Evolutionary conservation across 2,888 invertebrate species (phyloP).

Genomic region (Parnassius mnemosyne): DNA sequence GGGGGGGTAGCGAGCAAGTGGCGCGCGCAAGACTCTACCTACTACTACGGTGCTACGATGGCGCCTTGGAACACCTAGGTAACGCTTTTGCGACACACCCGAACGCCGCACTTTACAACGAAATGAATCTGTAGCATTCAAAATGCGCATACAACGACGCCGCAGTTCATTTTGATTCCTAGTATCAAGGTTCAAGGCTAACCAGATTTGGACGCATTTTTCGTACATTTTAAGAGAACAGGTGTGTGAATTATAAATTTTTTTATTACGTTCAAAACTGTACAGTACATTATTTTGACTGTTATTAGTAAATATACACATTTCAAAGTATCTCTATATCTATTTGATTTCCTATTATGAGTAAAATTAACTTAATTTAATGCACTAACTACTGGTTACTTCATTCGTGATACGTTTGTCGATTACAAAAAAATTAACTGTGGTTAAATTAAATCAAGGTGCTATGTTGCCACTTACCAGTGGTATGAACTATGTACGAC

Average conservation of each 20-base stretch:
- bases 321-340: too few species aligned
- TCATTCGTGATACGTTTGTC: too few species aligned
- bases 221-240: conserved; percentile 39
- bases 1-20: conserved; percentile 60
- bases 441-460: too few species aligned
- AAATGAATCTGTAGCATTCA: conserved; percentile 58
- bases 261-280: too few species aligned
- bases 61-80: conserved; percentile 71
- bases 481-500: too few species aligned
- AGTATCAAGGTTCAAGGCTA: conserved; percentile 68
- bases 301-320: too few species aligned
- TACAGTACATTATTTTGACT: too few species aligned
- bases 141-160: conserved; percentile 48
- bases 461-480: too few species aligned
- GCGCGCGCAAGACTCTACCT: conserved; percentile 74
- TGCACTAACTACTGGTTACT: too few species aligned
- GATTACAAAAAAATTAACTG: too few species aligned
- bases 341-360: too few species aligned
- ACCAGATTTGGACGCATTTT: conserved; percentile 48
- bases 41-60: conserved; percentile 72
- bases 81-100: conserved; percentile 72
- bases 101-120: conserved; percentile 54
- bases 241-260: neutral
- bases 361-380: too few species aligned
- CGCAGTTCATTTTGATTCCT: conserved; percentile 44